phyloP scores from a whole-genome alignment of 2,888 invertebrate species.

The Myopa testacea region DNA sequence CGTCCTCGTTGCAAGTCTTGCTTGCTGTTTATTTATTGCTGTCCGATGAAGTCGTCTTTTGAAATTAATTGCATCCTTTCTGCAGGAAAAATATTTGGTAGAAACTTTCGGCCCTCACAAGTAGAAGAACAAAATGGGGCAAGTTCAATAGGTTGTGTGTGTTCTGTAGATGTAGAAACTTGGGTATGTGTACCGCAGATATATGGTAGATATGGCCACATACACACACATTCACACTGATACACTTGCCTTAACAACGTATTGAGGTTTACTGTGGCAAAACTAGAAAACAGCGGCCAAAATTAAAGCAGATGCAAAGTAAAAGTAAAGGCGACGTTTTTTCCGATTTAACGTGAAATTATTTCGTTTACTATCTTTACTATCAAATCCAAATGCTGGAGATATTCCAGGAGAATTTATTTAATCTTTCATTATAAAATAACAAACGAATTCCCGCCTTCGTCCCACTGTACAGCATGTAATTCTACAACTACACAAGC shows the following conservation, averaged over 20 bases:
- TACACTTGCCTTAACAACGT: conserved; percentile 50
- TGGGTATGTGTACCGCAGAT: conserved; percentile 53
- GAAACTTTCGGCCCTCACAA: conserved; percentile 56
- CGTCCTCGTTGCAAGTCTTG: conserved; percentile 36
- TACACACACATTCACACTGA: conserved; percentile 54
- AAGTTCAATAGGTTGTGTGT: conserved; percentile 6
- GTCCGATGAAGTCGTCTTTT: conserved; percentile 62
- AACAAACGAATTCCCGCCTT: too few species aligned
- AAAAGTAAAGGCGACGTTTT: too few species aligned
- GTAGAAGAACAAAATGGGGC: neutral
- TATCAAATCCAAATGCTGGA: too few species aligned
- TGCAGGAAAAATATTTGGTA: conserved; percentile 48
- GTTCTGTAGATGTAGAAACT: neutral
- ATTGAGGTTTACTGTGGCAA: conserved; percentile 19
- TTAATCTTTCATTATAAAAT: too few species aligned
- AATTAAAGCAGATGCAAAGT: too few species aligned
- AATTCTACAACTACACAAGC: too few species aligned
- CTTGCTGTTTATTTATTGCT: conserved; percentile 58
- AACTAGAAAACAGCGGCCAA: too few species aligned
- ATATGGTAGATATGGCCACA: conserved; percentile 44
- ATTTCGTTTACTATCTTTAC: too few species aligned
- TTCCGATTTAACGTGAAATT: too few species aligned
- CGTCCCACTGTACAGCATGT: too few species aligned
- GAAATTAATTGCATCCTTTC: conserved; percentile 61
- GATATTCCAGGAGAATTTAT: too few species aligned